phyloP scores from a whole-genome alignment of 2,888 invertebrate genomes.

The Automeris io region DNA sequence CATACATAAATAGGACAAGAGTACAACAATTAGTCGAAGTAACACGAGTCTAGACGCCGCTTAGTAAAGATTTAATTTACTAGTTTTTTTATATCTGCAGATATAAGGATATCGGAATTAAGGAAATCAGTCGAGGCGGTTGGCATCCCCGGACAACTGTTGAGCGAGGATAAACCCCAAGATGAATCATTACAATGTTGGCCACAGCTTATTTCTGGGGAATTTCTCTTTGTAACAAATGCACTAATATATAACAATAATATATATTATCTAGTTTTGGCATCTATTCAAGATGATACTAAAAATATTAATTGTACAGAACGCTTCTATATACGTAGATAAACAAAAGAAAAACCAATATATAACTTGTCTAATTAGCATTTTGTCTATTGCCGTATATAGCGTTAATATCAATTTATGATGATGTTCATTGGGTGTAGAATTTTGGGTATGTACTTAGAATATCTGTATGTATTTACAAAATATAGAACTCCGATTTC shows the following conservation, averaged over 20 bases:
- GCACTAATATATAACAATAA: slow-evolving; percentile 22
- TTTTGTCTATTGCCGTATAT: too few relatives aligned
- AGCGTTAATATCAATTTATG: too few relatives aligned
- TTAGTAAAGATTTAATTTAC: not conserved
- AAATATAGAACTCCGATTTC: too few relatives aligned
- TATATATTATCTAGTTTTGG: too few relatives aligned
- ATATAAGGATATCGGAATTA: not conserved
- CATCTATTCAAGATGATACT: slow-evolving; percentile 36
- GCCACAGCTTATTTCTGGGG: slow-evolving; percentile 32
- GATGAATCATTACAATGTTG: slow-evolving; percentile 42
- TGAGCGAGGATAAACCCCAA: slow-evolving; percentile 21
- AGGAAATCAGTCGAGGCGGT: not conserved
- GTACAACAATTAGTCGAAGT: not conserved
- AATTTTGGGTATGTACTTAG: too few relatives aligned
- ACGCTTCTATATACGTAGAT: slow-evolving; percentile 20
- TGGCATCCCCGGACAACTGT: not conserved
- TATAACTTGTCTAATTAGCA: too few relatives aligned
- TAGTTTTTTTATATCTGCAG: not conserved
- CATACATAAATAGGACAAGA: too few relatives aligned
- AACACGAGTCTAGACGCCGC: not conserved
- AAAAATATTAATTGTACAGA: slow-evolving; percentile 21
- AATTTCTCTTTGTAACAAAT: slow-evolving; percentile 45
- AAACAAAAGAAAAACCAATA: too few relatives aligned
- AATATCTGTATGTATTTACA: too few relatives aligned
- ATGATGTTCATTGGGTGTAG: too few relatives aligned